phyloP scores from a whole-genome alignment of 2,797 vertebrate genomes.

The Meda fulgida region DNA sequence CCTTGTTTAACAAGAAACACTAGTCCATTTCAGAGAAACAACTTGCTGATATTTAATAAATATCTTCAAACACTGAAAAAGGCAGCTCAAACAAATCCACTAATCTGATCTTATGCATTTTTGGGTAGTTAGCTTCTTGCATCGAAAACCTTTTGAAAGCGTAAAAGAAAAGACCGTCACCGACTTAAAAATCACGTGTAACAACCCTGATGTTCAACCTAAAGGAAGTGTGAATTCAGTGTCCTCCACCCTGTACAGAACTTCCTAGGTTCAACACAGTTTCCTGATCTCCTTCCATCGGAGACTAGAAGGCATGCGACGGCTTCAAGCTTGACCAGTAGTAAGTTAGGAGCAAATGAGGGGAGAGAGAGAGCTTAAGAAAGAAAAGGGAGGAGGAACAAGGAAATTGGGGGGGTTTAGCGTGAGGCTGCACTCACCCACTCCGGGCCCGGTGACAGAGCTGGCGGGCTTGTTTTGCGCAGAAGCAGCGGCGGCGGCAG shows the following conservation, averaged over 20 bases:
- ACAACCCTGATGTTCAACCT: not conserved
- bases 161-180: not conserved
- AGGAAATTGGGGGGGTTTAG: conserved; percentile 62
- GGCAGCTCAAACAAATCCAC: not conserved
- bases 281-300: not conserved
- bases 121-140: not conserved
- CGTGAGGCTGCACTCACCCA: conserved; percentile 83
- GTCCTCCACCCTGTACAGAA: not conserved
- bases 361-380: conserved; percentile 62
- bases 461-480: conserved; percentile 86
- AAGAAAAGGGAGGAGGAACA: conserved; percentile 65
- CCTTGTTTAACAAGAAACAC: not conserved
- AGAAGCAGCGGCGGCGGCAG: conserved; percentile 79
- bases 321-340: conserved; percentile 52
- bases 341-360: conserved; percentile 63
- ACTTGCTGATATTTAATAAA: not conserved
- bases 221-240: not conserved
- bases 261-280: not conserved
- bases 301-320: conserved; percentile 56
- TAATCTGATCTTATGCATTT: not conserved
- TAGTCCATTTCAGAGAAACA: not conserved
- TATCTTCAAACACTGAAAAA: not conserved
- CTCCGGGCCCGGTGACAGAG: conserved; percentile 85
- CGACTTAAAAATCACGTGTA: not conserved
- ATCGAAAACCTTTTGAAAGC: not conserved